Evolutionary conservation across 2,888 invertebrate species (phyloP).

Genomic region (Zaprionus obscuricornis): DNA sequence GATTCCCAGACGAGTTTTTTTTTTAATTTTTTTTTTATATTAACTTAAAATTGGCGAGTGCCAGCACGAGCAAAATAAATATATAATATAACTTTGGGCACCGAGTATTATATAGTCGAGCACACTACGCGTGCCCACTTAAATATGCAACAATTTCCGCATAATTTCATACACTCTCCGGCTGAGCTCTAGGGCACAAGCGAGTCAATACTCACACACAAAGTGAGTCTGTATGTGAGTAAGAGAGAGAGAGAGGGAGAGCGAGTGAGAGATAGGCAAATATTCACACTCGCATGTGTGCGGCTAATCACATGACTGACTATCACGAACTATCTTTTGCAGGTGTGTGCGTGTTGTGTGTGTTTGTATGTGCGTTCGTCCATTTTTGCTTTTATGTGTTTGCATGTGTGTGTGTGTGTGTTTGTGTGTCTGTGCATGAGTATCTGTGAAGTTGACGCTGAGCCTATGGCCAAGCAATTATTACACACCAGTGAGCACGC

Average conservation of each 20-base stretch:
- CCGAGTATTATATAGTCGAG: no score
- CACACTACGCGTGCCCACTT: constrained; percentile 70
- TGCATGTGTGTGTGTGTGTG: neutral
- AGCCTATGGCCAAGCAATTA: constrained; percentile 70
- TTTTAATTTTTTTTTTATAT: no score
- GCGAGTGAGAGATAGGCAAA: neutral
- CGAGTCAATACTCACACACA: neutral
- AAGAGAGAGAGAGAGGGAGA: neutral
- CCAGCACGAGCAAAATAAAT: no score
- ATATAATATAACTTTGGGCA: no score
- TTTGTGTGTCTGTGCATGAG: constrained; percentile 13
- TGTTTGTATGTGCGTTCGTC: constrained; percentile 1
- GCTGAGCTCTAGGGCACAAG: constrained; percentile 14
- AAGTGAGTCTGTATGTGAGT: no score
- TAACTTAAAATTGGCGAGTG: no score
- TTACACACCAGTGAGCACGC: constrained; percentile 63
- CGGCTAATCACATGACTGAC: constrained; percentile 70
- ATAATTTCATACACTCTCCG: constrained; percentile 60
- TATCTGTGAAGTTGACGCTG: constrained; percentile 42
- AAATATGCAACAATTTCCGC: constrained; percentile 78
- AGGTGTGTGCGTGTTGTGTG: constrained; percentile 30
- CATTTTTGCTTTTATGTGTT: no score
- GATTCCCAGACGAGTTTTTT: no score
- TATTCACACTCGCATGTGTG: constrained; percentile 24
- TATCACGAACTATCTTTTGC: constrained; percentile 51